Conservation (phyloP, 2,113 vertebrate species). For the Malurus melanocephalus region DNA sequence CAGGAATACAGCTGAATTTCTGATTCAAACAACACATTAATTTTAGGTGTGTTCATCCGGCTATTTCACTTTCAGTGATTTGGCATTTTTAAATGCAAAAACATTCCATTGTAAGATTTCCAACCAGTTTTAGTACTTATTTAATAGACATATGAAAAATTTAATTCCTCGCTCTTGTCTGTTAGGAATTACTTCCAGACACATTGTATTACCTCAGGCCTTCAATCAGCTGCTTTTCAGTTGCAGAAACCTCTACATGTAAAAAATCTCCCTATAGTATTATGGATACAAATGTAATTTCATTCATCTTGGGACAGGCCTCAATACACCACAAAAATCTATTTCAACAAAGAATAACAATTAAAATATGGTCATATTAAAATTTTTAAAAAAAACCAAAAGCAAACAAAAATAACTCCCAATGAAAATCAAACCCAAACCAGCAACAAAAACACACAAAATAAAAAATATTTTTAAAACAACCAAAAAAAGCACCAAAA, state of each 20-base stretch:
- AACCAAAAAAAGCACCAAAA: background rate
- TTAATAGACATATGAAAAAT: constrained; percentile 13
- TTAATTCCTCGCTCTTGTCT: constrained; percentile 5
- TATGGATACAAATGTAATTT: constrained; percentile 4
- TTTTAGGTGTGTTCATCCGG: background rate
- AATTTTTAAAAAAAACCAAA: background rate
- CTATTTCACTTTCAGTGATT: background rate
- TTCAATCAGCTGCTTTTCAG: constrained; percentile 21
- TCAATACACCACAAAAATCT: background rate
- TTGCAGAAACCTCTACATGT: background rate
- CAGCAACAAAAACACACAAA: background rate
- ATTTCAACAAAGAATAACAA: constrained; percentile 25
- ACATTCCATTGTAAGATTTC: background rate
- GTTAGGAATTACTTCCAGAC: constrained; percentile 33
- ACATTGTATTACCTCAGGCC: background rate
- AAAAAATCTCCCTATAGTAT: background rate
- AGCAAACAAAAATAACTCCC: background rate
- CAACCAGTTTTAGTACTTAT: background rate
- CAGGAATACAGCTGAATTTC: background rate
- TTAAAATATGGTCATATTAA: background rate
- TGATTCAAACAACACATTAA: background rate
- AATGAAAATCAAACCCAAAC: background rate
- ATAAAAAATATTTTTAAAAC: background rate
- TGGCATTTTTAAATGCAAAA: background rate
- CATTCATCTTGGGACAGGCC: background rate